phyloP scores from a whole-genome alignment of 30 jellyfish, hydroid and myxozoan species.

The Aurelia coerulea region DNA sequence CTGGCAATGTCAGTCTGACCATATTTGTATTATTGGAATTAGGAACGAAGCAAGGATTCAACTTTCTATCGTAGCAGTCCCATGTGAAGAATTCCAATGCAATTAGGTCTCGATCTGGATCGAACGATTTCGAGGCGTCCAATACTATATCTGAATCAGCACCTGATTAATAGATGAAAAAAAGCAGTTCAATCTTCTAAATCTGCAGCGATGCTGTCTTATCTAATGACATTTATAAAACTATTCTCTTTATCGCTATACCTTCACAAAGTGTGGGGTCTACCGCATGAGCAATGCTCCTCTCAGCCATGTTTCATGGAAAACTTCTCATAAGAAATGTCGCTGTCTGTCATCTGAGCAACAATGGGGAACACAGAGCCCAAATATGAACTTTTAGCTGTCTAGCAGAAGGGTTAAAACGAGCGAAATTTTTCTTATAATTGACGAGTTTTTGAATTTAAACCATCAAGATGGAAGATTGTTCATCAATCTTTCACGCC shows the following conservation, averaged over 20 bases:
- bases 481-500: neutral
- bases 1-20: slow-evolving; percentile 56
- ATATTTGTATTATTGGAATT: slow-evolving; percentile 48
- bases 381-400: too few relatives aligned
- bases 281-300: too few relatives aligned
- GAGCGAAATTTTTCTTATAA: neutral
- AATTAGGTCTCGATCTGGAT: slow-evolving; percentile 58
- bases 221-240: too few relatives aligned
- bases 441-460: neutral
- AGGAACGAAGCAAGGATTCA: slow-evolving; percentile 65
- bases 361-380: too few relatives aligned
- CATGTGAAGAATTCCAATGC: slow-evolving; percentile 48
- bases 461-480: too few relatives aligned
- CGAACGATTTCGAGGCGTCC: slow-evolving; percentile 77
- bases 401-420: too few relatives aligned
- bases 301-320: too few relatives aligned
- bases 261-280: too few relatives aligned
- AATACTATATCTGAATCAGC: slow-evolving; percentile 28
- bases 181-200: neutral
- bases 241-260: too few relatives aligned
- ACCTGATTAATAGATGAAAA: slow-evolving; percentile 17
- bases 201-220: too few relatives aligned
- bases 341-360: too few relatives aligned
- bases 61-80: slow-evolving; percentile 59
- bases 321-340: too few relatives aligned